Evolutionary conservation across 2,797 vertebrate species (phyloP).

Genomic region (Tauraco hartlaubi): DNA sequence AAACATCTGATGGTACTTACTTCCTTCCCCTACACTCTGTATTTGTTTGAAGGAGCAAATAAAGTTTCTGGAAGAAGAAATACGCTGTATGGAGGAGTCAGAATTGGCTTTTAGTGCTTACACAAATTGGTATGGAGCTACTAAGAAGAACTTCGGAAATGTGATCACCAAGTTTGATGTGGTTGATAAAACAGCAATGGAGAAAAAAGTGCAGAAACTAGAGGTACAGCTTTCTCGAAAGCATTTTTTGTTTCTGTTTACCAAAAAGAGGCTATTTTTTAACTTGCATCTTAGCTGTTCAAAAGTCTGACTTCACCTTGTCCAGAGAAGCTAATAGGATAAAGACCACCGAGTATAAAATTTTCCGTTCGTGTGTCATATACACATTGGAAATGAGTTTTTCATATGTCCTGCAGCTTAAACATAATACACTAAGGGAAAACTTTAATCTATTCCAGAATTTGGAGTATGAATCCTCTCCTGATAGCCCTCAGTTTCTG

Average conservation of each 20-base stretch:
- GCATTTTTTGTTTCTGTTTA: not conserved
- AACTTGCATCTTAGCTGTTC: not conserved
- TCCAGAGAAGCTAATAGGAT: not conserved
- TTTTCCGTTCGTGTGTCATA: not conserved
- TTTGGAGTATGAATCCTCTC: not conserved
- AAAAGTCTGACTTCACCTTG: not conserved
- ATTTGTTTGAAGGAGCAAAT: slow-evolving; percentile 87
- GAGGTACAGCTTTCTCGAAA: slow-evolving; percentile 84
- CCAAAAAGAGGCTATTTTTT: not conserved
- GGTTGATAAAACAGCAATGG: slow-evolving; percentile 88
- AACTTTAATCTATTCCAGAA: not conserved
- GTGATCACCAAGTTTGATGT: slow-evolving; percentile 82
- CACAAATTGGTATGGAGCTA: slow-evolving; percentile 88
- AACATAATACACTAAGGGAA: fast-evolving
- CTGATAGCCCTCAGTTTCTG: not conserved
- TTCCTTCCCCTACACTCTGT: not conserved
- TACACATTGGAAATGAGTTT: not conserved
- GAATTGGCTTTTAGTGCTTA: slow-evolving; percentile 87
- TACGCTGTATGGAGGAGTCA: slow-evolving; percentile 89
- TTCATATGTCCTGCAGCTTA: not conserved
- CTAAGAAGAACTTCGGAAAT: slow-evolving; percentile 86
- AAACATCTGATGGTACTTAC: not conserved
- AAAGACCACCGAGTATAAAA: not conserved
- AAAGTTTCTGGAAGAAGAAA: slow-evolving; percentile 93
- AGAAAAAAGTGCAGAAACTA: slow-evolving; percentile 90